phyloP scores from a whole-genome alignment of 2,888 invertebrate genomes.

The Pollenia labialis region DNA sequence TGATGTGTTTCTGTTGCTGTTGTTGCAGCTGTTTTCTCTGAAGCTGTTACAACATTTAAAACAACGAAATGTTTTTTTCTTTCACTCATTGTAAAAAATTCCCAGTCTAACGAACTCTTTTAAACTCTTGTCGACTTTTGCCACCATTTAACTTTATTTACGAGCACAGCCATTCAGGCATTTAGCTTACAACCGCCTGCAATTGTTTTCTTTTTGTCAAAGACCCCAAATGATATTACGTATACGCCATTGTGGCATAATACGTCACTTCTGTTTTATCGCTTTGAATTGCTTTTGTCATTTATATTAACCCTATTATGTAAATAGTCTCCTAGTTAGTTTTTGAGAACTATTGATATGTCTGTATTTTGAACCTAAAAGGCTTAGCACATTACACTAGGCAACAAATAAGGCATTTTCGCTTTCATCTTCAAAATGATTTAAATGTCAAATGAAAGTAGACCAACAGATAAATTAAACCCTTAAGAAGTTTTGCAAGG shows the following conservation, averaged over 20 bases:
- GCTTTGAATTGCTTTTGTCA: slow-evolving; percentile 47
- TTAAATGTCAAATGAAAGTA: no score
- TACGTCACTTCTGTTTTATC: slow-evolving; percentile 73
- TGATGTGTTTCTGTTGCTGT: slow-evolving; percentile 9
- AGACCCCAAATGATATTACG: slow-evolving; percentile 77
- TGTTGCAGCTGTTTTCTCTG: slow-evolving; percentile 72
- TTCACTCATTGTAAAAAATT: slow-evolving; percentile 42
- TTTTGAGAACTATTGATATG: slow-evolving; percentile 1
- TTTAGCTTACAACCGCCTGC: slow-evolving; percentile 57
- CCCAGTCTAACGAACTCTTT: slow-evolving; percentile 70
- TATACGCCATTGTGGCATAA: slow-evolving; percentile 77
- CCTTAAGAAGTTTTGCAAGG: no score
- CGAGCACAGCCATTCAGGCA: slow-evolving; percentile 26
- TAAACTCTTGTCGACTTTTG: slow-evolving; percentile 64
- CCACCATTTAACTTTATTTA: slow-evolving; percentile 69
- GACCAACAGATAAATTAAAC: no score
- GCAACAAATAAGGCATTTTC: no score
- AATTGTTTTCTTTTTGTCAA: slow-evolving; percentile 55
- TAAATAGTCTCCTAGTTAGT: slow-evolving; percentile 14
- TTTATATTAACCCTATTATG: slow-evolving; percentile 47
- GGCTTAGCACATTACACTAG: not conserved
- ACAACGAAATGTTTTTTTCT: slow-evolving; percentile 58
- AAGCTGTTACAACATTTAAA: slow-evolving; percentile 66
- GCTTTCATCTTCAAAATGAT: no score
- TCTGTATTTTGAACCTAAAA: no score